Evolutionary conservation across 2,888 invertebrate species (phyloP).

Genomic region (Nephrotoma guestfalica): DNA sequence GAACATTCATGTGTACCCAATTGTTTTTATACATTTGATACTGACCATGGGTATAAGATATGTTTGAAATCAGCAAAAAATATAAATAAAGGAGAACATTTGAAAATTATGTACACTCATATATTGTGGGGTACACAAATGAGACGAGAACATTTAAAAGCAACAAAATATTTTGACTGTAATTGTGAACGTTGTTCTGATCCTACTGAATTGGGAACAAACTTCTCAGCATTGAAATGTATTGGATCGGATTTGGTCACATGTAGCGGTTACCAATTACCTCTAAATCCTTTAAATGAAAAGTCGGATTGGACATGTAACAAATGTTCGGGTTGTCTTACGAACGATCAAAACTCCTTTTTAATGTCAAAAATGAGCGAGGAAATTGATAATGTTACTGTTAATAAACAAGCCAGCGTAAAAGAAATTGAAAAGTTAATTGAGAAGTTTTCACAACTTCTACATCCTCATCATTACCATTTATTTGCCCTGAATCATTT

Average conservation of each 20-base stretch:
- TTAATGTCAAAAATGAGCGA: constrained; percentile 58
- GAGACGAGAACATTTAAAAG: constrained; percentile 58
- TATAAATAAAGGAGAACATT: constrained; percentile 54
- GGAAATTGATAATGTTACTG: constrained; percentile 52
- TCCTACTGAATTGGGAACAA: constrained; percentile 65
- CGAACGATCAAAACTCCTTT: constrained; percentile 34
- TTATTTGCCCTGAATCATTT: constrained; percentile 70
- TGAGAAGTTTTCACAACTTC: constrained; percentile 52
- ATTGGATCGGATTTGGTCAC: constrained; percentile 33
- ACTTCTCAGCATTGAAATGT: constrained; percentile 36
- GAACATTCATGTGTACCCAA: constrained; percentile 75
- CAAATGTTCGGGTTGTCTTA: constrained; percentile 49
- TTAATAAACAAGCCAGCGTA: constrained; percentile 37
- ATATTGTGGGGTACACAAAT: constrained; percentile 77
- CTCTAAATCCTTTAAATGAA: constrained; percentile 52
- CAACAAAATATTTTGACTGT: constrained; percentile 68
- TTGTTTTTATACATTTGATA: constrained; percentile 55
- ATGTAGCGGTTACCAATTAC: constrained; percentile 55
- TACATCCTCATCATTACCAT: constrained; percentile 76
- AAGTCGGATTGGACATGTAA: constrained; percentile 64
- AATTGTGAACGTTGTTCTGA: constrained; percentile 59
- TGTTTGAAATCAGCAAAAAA: constrained; percentile 50
- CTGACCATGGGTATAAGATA: constrained; percentile 43
- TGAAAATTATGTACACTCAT: constrained; percentile 76
- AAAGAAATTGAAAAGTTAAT: constrained; percentile 47